Base-by-base conservation (phyloP, 2,113 vertebrate species). In the Bucco capensis region DNA sequence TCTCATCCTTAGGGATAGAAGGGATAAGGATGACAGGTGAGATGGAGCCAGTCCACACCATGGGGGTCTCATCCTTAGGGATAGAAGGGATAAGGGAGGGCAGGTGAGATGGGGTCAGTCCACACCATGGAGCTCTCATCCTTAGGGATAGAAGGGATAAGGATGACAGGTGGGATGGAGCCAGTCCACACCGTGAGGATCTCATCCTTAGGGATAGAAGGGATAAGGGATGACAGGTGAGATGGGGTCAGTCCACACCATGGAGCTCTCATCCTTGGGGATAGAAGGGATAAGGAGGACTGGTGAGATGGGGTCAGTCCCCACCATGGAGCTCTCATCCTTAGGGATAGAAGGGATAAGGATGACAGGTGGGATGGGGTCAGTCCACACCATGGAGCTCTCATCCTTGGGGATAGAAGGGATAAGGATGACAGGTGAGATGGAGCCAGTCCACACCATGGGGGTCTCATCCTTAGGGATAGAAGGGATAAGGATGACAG, bases 271-370 rank as follows among this genome's bases (percentile, higher is more conserved):
- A 0, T 46, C 14, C 12, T 14, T 25, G 37, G 37, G 62, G 69
- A 3, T 10, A 23, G 16, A 22, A 33, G 54, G 89, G 61, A 1
- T 2, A 14, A 24, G 42, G n/a, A 6, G 27, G 23, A 5, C 11
- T 0, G 42, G 0, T 1, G 5, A 2, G 1, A 1, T 3, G 50
- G 25, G 2, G 5, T 4, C 1, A 1, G 4, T 49, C 35, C 72
- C 31, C 5, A 0, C 38, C 1, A 0, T 0, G 22, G 24, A 42
- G 1, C n/a, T n/a, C n/a, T n/a, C n/a, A n/a, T n/a, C n/a, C n/a
- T 42, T 42, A 15, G 40, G 40, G 40, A 15, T 12, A 42, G 40
- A 42, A 42, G 40, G 40, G 40, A 12, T 42, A 42, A 15, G 40
- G 40, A 42, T 11, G 40, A 42, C 40, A 42, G 40, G 40, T 42